Evolutionary conservation across 2,888 invertebrate species (phyloP).

Genomic region (Odontothrips loti): DNA sequence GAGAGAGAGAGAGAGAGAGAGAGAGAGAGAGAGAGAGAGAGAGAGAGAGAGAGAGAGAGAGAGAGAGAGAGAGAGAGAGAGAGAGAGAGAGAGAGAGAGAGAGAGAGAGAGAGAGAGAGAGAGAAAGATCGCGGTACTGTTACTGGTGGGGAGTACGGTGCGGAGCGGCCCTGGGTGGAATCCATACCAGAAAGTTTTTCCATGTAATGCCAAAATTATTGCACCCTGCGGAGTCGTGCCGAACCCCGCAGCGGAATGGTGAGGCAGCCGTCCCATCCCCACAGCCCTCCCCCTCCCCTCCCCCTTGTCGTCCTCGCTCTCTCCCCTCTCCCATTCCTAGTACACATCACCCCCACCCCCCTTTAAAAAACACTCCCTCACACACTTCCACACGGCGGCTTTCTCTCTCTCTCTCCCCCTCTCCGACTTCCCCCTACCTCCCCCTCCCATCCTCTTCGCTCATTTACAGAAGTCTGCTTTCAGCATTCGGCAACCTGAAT

Average conservation of each 20-base stretch:
- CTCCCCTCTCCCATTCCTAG: neutral
- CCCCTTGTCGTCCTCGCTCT: neutral
- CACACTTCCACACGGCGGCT: neutral
- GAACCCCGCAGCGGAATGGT: constrained; percentile 18
- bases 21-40: neutral
- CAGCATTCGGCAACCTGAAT: neutral
- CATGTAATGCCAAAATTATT: constrained; percentile 25
- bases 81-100: neutral
- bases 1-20: no score
- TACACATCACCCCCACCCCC: neutral
- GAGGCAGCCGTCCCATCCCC: neutral
- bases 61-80: neutral
- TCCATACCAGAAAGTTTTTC: constrained; percentile 26
- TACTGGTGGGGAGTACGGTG: neutral
- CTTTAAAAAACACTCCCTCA: neutral
- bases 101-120: no score
- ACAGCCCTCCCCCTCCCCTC: neutral
- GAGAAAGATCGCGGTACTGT: neutral
- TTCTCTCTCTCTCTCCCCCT: neutral
- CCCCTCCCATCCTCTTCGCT: neutral
- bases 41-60: neutral
- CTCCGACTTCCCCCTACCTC: neutral
- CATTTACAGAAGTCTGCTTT: neutral
- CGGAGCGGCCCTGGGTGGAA: neutral
- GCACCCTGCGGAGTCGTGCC: constrained; percentile 23